Evolutionary conservation across 2,888 invertebrate species (phyloP).

Genomic region (Sarcophaga rosellei): DNA sequence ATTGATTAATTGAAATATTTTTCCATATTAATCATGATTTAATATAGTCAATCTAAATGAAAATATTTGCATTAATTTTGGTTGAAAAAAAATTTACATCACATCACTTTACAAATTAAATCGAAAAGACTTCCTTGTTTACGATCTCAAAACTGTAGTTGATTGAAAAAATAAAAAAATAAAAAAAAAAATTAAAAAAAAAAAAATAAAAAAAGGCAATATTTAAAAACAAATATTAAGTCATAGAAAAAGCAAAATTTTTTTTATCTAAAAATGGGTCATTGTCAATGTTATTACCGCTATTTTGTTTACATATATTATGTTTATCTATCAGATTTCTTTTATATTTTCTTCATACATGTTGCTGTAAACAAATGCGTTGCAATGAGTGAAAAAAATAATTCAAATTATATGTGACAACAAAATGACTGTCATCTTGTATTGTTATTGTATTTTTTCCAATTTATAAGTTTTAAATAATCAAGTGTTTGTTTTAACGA

Average conservation of each 20-base stretch:
- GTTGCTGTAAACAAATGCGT: background rate
- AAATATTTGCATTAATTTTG: slow-evolving; percentile 33
- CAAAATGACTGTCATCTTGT: background rate
- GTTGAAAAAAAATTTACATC: slow-evolving; percentile 20
- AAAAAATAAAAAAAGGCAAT: slow-evolving; percentile 5
- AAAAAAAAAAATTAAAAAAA: slow-evolving; percentile 1
- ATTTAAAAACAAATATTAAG: background rate
- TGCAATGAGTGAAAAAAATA: background rate
- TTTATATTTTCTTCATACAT: background rate
- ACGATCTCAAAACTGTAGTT: background rate
- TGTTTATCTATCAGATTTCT: background rate
- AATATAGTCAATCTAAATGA: background rate
- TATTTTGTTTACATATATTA: background rate
- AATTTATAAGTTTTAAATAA: background rate
- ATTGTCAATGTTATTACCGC: slow-evolving; percentile 10
- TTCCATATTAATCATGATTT: slow-evolving; percentile 23
- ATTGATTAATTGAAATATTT: slow-evolving; percentile 35
- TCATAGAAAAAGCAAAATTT: background rate
- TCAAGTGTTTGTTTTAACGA: background rate
- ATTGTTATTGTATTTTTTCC: background rate
- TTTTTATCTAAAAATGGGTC: slow-evolving; percentile 21
- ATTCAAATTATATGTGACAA: background rate
- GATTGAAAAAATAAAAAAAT: background rate
- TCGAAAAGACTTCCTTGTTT: slow-evolving; percentile 12
- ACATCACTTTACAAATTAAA: slow-evolving; percentile 5